Base-by-base conservation (phyloP, 2,888 invertebrate species). In the Drosophila barbarae region DNA sequence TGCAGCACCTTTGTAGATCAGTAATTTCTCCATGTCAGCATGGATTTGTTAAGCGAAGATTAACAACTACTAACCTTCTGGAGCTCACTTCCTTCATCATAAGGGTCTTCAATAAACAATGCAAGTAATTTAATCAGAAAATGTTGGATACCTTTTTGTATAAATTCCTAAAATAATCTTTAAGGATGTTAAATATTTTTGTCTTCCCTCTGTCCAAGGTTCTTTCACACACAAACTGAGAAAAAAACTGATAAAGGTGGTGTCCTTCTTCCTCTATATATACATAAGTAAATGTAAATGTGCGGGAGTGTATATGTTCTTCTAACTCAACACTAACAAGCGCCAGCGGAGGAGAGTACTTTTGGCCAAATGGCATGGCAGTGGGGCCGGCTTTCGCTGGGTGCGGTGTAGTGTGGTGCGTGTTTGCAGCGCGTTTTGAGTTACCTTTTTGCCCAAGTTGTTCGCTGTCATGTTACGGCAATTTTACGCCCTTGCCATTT, bases 381-480 rank as follows among this genome's bases (percentile, higher is more conserved):
- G 70, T 69, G 66, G 53, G 21, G 23, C 23, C 21, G 53, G 42
- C 15, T 9, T 13, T 51, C 39, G 51, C 57, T 54, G 57, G 52
- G 61, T 56, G 35, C 26, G 39, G 54, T 58, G 36, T 41, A 13
- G 55, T 46, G 63, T 41, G 70, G 77, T 80, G 79, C 79, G 79
- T 80, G 79, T 73, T 77, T 53, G 74, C 65, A 52, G 65, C 74
- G 71, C 83, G 74, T 80, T 80, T 80, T 83, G 72, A 77, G 76
- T 72, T 83, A 80, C 83, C 79, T 83, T 76, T 69, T 69, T 60
- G 67, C 52, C 74, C 75, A 75, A 77, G 79, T 76, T 80, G 83
- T 80, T 74, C 83, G 76, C 79, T 80, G 79, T 80, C 79, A 80
- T 80, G 79, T 80, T 77, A 80, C 78, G 81, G 80, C 79, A 80